Conservation (phyloP, 2,888 invertebrate species). For the Conops quadrifasciatus region DNA sequence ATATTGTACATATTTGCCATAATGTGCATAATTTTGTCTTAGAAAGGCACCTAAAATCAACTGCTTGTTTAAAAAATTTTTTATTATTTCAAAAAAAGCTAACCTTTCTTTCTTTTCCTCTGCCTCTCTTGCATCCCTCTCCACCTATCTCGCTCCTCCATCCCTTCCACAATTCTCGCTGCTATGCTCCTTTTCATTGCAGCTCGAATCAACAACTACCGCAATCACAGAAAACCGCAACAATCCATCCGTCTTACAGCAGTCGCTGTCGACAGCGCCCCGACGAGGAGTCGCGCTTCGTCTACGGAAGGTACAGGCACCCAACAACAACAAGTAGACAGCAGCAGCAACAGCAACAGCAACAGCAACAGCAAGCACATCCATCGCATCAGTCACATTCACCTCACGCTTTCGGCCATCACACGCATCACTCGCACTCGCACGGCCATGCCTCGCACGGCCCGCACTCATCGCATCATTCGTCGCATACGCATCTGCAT, state of each 20-base stretch:
- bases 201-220: slow-evolving; percentile 67
- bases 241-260: slow-evolving; percentile 68
- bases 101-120: not conserved
- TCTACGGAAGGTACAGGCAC: slow-evolving; percentile 73
- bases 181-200: slow-evolving; percentile 35
- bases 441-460: slow-evolving; percentile 66
- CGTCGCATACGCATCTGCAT: slow-evolving; percentile 70
- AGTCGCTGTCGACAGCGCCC: slow-evolving; percentile 70
- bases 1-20: too few species aligned
- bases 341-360: slow-evolving; percentile 20
- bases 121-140: not conserved
- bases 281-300: slow-evolving; percentile 79
- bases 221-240: slow-evolving; percentile 67
- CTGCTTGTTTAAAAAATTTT: too few species aligned
- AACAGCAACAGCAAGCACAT: slow-evolving; percentile 50
- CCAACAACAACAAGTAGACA: slow-evolving; percentile 57
- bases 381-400: slow-evolving; percentile 70
- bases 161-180: slow-evolving; percentile 30
- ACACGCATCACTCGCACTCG: slow-evolving; percentile 66
- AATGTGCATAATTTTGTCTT: too few species aligned
- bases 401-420: slow-evolving; percentile 67
- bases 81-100: too few species aligned
- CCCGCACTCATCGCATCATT: slow-evolving; percentile 67
- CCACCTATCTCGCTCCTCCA: not conserved
- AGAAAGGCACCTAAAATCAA: too few species aligned